phyloP scores from a whole-genome alignment of 2,888 invertebrate genomes.

The Tenthredo livida region DNA sequence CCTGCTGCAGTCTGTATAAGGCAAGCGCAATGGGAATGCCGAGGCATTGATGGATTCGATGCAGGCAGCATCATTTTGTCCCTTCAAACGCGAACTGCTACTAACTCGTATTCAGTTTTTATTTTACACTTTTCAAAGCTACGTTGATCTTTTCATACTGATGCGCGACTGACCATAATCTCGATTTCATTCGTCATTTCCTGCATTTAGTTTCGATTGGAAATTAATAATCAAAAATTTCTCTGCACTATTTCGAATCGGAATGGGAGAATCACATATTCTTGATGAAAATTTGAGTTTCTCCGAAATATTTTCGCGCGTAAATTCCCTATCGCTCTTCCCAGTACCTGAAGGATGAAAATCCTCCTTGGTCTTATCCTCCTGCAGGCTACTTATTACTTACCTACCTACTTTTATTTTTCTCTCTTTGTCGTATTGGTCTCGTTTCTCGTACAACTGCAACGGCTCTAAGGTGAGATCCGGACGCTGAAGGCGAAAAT shows the following conservation, averaged over 20 bases:
- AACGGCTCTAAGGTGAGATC: background rate
- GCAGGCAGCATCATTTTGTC: constrained; percentile 37
- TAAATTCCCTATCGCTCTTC: background rate
- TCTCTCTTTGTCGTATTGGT: constrained; percentile 4
- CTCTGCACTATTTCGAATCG: no score
- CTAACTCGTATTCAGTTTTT: background rate
- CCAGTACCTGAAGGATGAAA: background rate
- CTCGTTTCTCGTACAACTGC: background rate
- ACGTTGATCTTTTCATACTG: background rate
- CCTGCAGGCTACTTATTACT: background rate
- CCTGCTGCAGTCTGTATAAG: background rate
- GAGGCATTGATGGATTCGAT: constrained; percentile 41
- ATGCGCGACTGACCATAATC: background rate
- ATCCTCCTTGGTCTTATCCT: background rate
- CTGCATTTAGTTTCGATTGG: background rate
- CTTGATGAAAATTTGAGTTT: no score
- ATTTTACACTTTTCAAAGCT: background rate
- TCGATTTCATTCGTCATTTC: background rate
- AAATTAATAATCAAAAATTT: no score
- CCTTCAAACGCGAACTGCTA: background rate
- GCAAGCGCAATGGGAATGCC: constrained; percentile 25
- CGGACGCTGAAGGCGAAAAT: background rate
- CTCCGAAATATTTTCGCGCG: background rate
- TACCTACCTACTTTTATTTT: background rate
- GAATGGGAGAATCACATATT: no score